Evolutionary conservation across 2,888 invertebrate genomes (phyloP), one percentile per base, ranked within the genome.

Genomic region (Clepsis dumicolana): DNA sequence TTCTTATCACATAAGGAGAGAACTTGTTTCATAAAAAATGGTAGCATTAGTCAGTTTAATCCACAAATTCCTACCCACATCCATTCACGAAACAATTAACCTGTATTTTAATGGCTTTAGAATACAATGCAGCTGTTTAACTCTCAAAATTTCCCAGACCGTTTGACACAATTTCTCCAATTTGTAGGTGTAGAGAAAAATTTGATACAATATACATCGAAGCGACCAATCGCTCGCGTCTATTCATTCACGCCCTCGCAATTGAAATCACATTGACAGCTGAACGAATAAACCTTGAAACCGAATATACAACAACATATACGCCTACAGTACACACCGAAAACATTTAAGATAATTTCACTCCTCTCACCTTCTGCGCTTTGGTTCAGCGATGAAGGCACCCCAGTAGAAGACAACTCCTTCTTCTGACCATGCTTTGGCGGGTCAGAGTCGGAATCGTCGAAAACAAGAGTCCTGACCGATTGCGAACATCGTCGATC

Each of bases 391-490:
- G 91, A 89, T 70, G 89, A 80, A 38, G 89, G 91, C 44, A 84
- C 88, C 72, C 80, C 89, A 65, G 89, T 81, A 65, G 88, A 81
- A 60, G 81, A 75, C 72, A 91, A 78, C 72, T 90, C 90, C 78
- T 91, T 92, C 75, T 90, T 93, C 86, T 84, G 88, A 57, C 82
- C 88, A 76, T 80, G 77, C 83, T 91, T 92, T 74, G 90, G 87
- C 74, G 80, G 84, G 77, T 95, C 95, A 68, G 94, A 91, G 82
- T 96, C 95, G 62, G 95, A 94, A 89, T 97, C 96, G 86, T 97
- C 96, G 84, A 97, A 97, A 78, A 96, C 94, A 78, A 97, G 94
- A 76, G 96, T 96, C 86, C 97, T 94, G 64, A 96, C 97, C 72
- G 96, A 96, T 88, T 96, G 95, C 68, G 95, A 94, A 78, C 95